Evolutionary conservation across 2,797 vertebrate species (phyloP), one percentile per base, ranked within the genome.

Genomic region (Clarias laeviceps): DNA sequence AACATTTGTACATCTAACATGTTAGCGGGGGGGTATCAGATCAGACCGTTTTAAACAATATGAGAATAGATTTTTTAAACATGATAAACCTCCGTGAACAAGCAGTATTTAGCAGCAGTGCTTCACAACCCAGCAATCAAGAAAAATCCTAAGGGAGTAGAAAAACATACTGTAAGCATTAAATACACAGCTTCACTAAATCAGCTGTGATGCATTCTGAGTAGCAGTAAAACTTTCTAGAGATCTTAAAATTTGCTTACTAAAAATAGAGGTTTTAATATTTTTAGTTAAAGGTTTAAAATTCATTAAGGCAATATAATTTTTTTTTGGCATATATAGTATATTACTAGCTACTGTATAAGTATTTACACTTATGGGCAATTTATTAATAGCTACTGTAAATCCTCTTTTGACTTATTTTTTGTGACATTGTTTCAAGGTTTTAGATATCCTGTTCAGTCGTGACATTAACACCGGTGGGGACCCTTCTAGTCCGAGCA

Each of bases 121-220:
- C n/a, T n/a, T 77, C 57, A 29, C 18, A 69, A 29, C 62, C 61
- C 73, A 32, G 8, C 45, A 57, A 57, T 57, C 8, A 65, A 29
- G 20, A 62, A 29, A 59, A 14, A 22, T 61, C 34, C 34, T 29
- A n/a, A 3, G 68, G 50, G 22, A 32, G 56, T 14, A 40, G 24
- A 27, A 74, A 45, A 82, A 86, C 37, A 22, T 62, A 24, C 15
- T 27, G 69, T 69, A 65, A 57, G 40, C 40, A 56, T 66, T 20
- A 54, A 66, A n/a, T 76, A 8, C 61, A 50, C 70, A 64, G n/a
- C 80, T 68, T 68, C 8, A 11, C 29, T 15, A 20, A 50, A 5
- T 11, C 7, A 50, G 3, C 37, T 27, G 24, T 45, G 14, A 45
- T 80, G 61, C 45, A 5, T 9, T 40, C 57, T 4, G 22, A 64